Evolutionary conservation across 2,888 invertebrate genomes (phyloP).

Genomic region (Ferdinandea cuprea): DNA sequence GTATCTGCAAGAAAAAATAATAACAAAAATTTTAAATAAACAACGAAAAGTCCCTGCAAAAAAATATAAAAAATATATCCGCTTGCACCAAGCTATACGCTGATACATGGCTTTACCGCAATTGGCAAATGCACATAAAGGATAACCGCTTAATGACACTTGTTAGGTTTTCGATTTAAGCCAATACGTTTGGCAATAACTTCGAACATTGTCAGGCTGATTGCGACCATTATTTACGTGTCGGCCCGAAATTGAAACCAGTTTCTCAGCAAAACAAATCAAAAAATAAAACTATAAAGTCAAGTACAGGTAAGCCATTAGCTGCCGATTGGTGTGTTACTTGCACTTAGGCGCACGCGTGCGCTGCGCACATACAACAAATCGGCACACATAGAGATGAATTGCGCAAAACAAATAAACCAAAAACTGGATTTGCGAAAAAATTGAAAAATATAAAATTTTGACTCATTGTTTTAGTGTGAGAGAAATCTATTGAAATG

Average conservation of each 20-base stretch:
- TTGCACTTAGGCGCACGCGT: constrained; percentile 46
- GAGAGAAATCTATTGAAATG: constrained; percentile 30
- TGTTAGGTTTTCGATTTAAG: constrained; percentile 30
- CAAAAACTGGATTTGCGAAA: background rate
- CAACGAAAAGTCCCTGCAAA: constrained; percentile 22
- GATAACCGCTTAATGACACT: constrained; percentile 38
- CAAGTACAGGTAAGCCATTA: constrained; percentile 69
- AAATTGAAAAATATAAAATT: constrained; percentile 1
- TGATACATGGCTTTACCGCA: too few relatives aligned
- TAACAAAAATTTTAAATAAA: constrained; percentile 45
- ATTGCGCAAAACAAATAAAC: constrained; percentile 54
- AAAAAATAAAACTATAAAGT: constrained; percentile 60
- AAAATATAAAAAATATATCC: background rate
- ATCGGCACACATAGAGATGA: constrained; percentile 49
- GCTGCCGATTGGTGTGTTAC: constrained; percentile 37
- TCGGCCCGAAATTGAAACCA: constrained; percentile 55
- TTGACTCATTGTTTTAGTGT: background rate
- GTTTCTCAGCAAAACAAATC: constrained; percentile 50
- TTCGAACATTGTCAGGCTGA: constrained; percentile 33
- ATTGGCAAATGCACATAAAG: constrained; percentile 40
- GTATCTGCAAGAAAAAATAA: constrained; percentile 42
- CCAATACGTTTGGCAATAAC: constrained; percentile 4
- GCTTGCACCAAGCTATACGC: too few relatives aligned
- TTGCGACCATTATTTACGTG: constrained; percentile 34
- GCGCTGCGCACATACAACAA: constrained; percentile 28